Evolutionary conservation across 2,888 invertebrate species (phyloP).

Genomic region (Tortrix viridana): DNA sequence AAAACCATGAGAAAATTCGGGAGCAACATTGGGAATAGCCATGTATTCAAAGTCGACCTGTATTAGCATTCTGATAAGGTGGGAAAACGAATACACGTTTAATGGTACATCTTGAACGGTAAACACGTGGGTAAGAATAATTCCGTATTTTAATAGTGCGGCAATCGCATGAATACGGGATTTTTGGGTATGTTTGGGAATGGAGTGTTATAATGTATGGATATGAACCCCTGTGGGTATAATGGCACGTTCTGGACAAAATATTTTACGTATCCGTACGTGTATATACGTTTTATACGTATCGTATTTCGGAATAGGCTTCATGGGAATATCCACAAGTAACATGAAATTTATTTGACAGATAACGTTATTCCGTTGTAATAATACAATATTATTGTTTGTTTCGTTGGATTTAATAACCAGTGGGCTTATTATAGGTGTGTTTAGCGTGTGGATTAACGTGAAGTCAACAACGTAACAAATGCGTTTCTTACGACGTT

Average conservation of each 20-base stretch:
- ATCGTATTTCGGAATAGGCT: too few relatives aligned
- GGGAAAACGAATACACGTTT: neutral
- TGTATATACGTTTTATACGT: too few relatives aligned
- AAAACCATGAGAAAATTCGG: conserved; percentile 24
- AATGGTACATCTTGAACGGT: conserved; percentile 5
- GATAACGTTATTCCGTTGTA: too few relatives aligned
- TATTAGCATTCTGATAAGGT: conserved; percentile 18
- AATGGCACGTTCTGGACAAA: conserved; percentile 7
- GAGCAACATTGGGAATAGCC: conserved; percentile 16
- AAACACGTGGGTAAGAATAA: conserved; percentile 30
- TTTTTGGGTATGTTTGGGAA: conserved; percentile 29
- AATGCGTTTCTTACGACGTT: too few relatives aligned
- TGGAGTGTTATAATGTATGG: conserved; percentile 25
- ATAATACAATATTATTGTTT: too few relatives aligned
- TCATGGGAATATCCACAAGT: too few relatives aligned
- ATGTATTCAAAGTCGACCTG: conserved; percentile 7
- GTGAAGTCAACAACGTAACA: too few relatives aligned
- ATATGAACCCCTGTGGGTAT: conserved; percentile 8
- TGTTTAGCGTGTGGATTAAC: too few relatives aligned
- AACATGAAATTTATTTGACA: too few relatives aligned
- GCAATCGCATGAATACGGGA: conserved; percentile 31
- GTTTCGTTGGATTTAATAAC: too few relatives aligned
- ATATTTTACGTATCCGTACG: too few relatives aligned
- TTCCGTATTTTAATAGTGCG: conserved; percentile 34
- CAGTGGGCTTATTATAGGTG: too few relatives aligned